Evolutionary conservation across 92 coral and sea anemone genomes (phyloP).

Genomic region (Porites lobata): DNA sequence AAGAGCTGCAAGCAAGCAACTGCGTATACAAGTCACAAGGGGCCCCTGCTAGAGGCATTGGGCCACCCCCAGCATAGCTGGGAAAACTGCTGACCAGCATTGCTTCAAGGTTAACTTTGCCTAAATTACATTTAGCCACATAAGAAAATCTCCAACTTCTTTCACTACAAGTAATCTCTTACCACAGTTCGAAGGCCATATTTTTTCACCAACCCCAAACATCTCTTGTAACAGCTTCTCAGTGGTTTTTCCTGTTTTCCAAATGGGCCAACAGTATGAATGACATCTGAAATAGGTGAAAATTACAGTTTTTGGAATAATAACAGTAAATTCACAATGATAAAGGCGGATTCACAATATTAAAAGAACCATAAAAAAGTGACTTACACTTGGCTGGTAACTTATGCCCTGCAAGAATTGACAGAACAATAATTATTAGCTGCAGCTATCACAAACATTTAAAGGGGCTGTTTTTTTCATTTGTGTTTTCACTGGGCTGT

Average conservation of each 20-base stretch:
- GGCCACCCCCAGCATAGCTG: no score
- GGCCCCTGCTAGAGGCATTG: no score
- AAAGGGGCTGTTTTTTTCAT: no score
- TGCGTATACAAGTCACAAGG: no score
- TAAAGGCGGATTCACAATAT: not conserved
- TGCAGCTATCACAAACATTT: no score
- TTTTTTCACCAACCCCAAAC: constrained; percentile 73
- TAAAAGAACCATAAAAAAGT: not conserved
- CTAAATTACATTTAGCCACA: not conserved
- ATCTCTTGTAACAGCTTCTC: constrained; percentile 77
- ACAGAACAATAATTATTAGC: no score
- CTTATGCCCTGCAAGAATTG: constrained; percentile 78
- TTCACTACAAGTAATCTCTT: constrained; percentile 9
- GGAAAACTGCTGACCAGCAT: no score
- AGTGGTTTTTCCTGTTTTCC: constrained; percentile 75
- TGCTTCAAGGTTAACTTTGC: not conserved
- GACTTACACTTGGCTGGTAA: constrained; percentile 95
- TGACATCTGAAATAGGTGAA: constrained; percentile 66
- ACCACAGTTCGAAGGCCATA: constrained; percentile 81
- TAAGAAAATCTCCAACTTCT: not conserved
- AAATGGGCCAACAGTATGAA: constrained; percentile 96
- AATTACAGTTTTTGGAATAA: not conserved
- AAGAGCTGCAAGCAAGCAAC: no score
- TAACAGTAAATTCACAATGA: not conserved
- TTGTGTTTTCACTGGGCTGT: no score